Conservation (phyloP, 2,113 vertebrate genomes). For the Vidua macroura region DNA sequence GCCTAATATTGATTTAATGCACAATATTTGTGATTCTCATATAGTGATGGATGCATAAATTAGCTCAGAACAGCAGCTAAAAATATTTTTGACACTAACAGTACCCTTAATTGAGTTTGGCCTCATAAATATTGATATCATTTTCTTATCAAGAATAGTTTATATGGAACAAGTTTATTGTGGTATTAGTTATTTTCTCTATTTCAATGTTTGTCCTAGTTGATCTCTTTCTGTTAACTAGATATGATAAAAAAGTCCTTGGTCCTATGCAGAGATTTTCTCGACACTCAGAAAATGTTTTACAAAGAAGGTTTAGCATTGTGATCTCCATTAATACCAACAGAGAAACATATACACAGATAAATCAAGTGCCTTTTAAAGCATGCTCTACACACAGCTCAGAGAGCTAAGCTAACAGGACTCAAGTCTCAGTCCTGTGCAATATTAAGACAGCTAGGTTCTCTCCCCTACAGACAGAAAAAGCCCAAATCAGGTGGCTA, state of each 20-base stretch:
- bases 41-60: not conserved
- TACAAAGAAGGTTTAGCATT: not conserved
- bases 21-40: not conserved
- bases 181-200: not conserved
- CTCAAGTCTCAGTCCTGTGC: not conserved
- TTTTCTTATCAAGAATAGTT: not conserved
- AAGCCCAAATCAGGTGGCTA: conserved; percentile 12
- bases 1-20: not conserved
- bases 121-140: not conserved
- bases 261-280: not conserved
- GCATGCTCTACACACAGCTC: not conserved
- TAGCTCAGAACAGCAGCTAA: not conserved
- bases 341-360: not conserved
- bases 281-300: not conserved
- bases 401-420: not conserved
- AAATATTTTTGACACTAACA: not conserved
- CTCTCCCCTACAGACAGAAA: not conserved
- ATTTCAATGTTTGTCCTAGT: not conserved
- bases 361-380: conserved; percentile 23
- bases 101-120: not conserved
- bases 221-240: not conserved
- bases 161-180: not conserved
- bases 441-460: not conserved
- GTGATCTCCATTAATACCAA: not conserved
- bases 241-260: not conserved